Conservation (phyloP, 1,140 invertebrate genomes). For the Brachionus rotundiformis region DNA sequence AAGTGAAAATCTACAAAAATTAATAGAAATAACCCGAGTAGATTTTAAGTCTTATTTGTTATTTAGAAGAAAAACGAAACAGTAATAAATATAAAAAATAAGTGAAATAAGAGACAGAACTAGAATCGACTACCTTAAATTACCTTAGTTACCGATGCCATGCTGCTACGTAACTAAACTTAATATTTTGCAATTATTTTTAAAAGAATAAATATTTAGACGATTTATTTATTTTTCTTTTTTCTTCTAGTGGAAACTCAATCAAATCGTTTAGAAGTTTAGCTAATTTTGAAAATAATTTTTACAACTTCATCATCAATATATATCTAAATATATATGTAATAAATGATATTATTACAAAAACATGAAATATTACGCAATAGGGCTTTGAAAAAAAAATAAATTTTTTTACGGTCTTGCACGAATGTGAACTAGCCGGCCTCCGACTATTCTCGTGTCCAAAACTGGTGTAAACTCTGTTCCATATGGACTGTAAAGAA, state of each 20-base stretch:
- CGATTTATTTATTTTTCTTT: conserved; percentile 29
- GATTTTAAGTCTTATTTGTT: conserved; percentile 34
- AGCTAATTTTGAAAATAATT: neutral
- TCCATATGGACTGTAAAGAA: conserved; percentile 44
- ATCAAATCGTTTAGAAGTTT: neutral
- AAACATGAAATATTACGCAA: conserved; percentile 18
- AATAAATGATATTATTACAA: neutral
- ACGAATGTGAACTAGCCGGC: neutral
- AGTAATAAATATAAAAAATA: conserved; percentile 9
- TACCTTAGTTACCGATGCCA: conserved; percentile 46
- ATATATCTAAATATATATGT: neutral
- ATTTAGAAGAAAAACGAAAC: conserved; percentile 6
- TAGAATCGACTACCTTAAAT: conserved; percentile 43
- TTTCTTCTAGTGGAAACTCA: conserved; percentile 18
- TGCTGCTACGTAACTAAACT: conserved; percentile 46
- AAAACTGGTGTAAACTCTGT: conserved; percentile 40
- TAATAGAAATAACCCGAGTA: neutral
- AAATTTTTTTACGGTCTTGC: neutral
- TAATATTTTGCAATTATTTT: conserved; percentile 18
- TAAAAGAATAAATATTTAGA: neutral
- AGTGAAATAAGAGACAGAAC: conserved; percentile 10
- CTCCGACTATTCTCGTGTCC: conserved; percentile 40
- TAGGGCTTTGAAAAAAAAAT: neutral
- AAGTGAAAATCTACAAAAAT: neutral
- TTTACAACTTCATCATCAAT: conserved; percentile 8